A percentile compares a stretch with the other conserved stretches of the same genome.
These are phyloP conservation scores for Tupaia tana DNA, from an alignment of 2,113 vertebrate species.

Conservation along the genomic window DNA sequence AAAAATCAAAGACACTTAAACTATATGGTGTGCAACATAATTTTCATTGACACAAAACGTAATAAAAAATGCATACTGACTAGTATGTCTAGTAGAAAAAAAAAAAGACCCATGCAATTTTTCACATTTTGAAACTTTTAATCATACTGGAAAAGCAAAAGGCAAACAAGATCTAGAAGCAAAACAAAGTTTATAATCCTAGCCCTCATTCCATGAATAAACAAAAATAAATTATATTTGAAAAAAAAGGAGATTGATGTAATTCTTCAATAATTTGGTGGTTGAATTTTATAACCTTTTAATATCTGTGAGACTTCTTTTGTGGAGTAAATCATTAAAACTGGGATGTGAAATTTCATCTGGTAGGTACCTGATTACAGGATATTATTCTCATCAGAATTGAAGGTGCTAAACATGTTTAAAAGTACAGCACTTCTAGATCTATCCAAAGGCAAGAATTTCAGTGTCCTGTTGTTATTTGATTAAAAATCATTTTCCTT, in stretches of 20 bases:
- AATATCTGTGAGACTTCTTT: neutral
- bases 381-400: neutral
- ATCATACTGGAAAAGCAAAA: no score
- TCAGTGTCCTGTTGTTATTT: conserved; percentile 30
- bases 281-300: neutral
- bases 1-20: neutral
- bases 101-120: neutral
- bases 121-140: neutral
- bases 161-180: neutral
- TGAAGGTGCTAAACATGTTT: neutral
- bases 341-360: neutral
- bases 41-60: neutral
- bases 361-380: neutral
- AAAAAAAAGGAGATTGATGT: neutral
- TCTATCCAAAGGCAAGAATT: neutral
- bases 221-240: neutral
- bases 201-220: neutral
- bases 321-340: neutral
- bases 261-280: neutral
- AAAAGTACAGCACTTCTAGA: neutral
- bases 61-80: neutral
- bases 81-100: neutral
- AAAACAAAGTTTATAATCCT: neutral
- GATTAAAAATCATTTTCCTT: conserved; percentile 60
- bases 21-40: neutral